Evolutionary conservation across 2,888 invertebrate species (phyloP).

Genomic region (Muschampia plurimacula): DNA sequence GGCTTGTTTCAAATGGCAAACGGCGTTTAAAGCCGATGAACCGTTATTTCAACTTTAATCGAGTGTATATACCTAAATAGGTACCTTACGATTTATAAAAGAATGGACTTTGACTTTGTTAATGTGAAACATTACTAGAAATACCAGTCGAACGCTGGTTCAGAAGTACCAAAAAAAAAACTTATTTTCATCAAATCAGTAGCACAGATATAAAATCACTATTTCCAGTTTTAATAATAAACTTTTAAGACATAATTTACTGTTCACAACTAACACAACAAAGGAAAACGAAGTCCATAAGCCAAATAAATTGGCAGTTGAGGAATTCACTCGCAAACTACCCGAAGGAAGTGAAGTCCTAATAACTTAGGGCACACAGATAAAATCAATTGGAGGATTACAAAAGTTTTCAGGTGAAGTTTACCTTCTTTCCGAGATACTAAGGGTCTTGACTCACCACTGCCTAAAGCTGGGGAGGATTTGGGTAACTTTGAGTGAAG

Average conservation of each 20-base stretch:
- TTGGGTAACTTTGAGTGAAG: background rate
- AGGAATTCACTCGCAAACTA: conserved; percentile 32
- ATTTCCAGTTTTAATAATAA: background rate
- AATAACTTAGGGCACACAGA: conserved; percentile 33
- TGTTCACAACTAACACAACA: conserved; percentile 17
- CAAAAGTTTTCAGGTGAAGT: conserved; percentile 29
- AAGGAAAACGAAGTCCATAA: conserved; percentile 22
- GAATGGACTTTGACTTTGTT: too few relatives aligned
- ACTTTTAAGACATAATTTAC: background rate
- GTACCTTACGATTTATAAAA: too few relatives aligned
- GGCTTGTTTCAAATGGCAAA: too few relatives aligned
- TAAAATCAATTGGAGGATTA: conserved; percentile 35
- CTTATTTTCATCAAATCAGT: background rate
- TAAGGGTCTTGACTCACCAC: conserved; percentile 14
- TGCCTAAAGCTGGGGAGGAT: background rate
- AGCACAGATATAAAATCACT: background rate
- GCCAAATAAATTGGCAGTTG: conserved; percentile 25
- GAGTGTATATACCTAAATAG: too few relatives aligned
- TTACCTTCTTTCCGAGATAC: conserved; percentile 27
- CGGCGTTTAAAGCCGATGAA: too few relatives aligned
- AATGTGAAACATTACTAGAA: too few relatives aligned
- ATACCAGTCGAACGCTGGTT: too few relatives aligned
- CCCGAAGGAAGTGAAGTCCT: conserved; percentile 27
- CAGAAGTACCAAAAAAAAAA: background rate
- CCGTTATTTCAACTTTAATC: too few relatives aligned